Evolutionary conservation across 2,113 vertebrate genomes (phyloP), one percentile per base, ranked within the genome.

Genomic region (Melanotaenia duboulayi): DNA sequence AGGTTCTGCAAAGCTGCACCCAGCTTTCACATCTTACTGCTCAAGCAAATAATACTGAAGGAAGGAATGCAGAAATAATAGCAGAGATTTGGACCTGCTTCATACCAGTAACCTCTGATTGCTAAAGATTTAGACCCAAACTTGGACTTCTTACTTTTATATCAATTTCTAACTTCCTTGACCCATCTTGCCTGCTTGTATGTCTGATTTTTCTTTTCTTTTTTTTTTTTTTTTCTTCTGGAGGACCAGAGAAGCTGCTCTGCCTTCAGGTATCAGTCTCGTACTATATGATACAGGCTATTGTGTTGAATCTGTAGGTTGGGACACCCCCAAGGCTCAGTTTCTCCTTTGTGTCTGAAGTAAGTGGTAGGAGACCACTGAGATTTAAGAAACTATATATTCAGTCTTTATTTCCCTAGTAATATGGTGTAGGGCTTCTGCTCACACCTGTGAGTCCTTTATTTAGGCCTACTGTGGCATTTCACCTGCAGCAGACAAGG

Each of bases 361-460:
- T 61, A 49, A 79, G 71, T 81, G 76, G 65, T 81, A 62, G 74
- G 65, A 73, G 79, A 62, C 46, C 3, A n/a, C 71, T 74, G 83
- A 86, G 82, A 89, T 81, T 76, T 77, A 67, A 79, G 90, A 90
- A 93, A 91, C 86, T 83, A 57, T 82, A 90, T 87, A 86, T 87
- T 88, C 70, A 78, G 62, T 67, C 84, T 88, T 92, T 91, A 92
- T 89, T 83, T 46, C 73, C 80, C 63, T 54, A 50, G 71, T 81
- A 92, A 91, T 89, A 88, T 89, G 85, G 85, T 90, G 89, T 89
- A 87, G 76, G 37, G 80, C 90, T 90, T 92, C 89, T 58, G 82
- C 89, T 92, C 90, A 91, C 91, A 93, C 93, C 91, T 93, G 91
- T 64, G 51, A 57, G 78, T 62, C 86, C 78, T 92, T 94, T 92